Evolutionary conservation across 1,140 invertebrate species (phyloP), one percentile per base, ranked within the genome.

Genomic region (Procambarus clarkii): DNA sequence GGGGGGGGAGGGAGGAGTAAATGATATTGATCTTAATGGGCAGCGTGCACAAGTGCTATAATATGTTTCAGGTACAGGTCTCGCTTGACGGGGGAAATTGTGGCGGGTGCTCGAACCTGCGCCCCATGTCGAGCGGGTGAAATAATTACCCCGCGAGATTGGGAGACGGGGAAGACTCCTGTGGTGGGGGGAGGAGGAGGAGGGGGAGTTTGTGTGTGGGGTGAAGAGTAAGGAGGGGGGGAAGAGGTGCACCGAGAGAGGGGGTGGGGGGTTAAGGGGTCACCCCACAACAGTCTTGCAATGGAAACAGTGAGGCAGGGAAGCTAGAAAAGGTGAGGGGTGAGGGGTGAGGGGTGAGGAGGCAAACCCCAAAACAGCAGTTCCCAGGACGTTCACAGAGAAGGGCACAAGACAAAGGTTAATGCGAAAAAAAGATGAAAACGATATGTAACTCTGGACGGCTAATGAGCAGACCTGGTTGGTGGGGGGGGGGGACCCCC

Each of bases 1-100:
- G 34, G 34, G 34, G 1, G 34, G 34, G 34, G 34, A 34, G 34
- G 34, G 89, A 58, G 89, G 85, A 58, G 89, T 91, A 91, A 91
- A 79, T 85, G 89, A 91, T 91, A 91, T 91, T 91, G 89, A 91
- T 91, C 89, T 91, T 91, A 91, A 91, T 91, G 89, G 89, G 76
- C 60, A 69, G 89, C 83, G 48, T 64, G 82, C 80, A 91, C 89
- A 91, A 91, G 89, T 77, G 89, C 77, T 91, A 79, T 91, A 91
- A 91, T 91, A 91, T 91, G 89, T 91, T 91, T 91, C 54, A 44
- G 81, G 74, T 78, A 84, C 86, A 80, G 71, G 58, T 80, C 76
- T 64, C 0, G 58, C 50, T 84, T n/a, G 34, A 34, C 34, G 34
- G 34, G 34, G 34, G 34, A 1, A 1, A 0, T 34, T 34, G 34